Evolutionary conservation across 2,888 invertebrate genomes (phyloP).

Genomic region (Coelinius sp.): DNA sequence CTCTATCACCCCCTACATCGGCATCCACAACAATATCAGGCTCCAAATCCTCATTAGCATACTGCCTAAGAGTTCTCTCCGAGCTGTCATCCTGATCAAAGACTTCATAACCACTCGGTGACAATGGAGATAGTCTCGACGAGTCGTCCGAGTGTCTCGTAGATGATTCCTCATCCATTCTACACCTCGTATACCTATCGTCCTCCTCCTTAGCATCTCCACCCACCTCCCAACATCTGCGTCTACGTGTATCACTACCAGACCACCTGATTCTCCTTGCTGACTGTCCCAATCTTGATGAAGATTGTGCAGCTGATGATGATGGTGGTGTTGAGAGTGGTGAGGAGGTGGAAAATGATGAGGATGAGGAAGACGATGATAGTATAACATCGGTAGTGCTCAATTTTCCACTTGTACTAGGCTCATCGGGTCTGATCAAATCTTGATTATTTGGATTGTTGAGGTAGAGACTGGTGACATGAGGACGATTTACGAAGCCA

Average conservation of each 20-base stretch:
- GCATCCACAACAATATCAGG: slow-evolving; percentile 25
- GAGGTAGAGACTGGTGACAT: slow-evolving; percentile 61
- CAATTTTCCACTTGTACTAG: slow-evolving; percentile 54
- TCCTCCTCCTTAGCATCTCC: slow-evolving; percentile 14
- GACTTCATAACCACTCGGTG: slow-evolving; percentile 49
- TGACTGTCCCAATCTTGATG: slow-evolving; percentile 56
- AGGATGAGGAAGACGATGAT: slow-evolving; percentile 28
- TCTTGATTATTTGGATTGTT: slow-evolving; percentile 61
- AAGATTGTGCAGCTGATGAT: slow-evolving; percentile 56
- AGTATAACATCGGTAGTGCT: slow-evolving; percentile 41
- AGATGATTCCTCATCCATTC: slow-evolving; percentile 41
- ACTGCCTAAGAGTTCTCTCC: slow-evolving; percentile 42
- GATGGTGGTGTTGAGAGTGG: slow-evolving; percentile 47
- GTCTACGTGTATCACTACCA: slow-evolving; percentile 32
- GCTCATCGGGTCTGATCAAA: slow-evolving; percentile 40
- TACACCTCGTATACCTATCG: not conserved
- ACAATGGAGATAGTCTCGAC: slow-evolving; percentile 43
- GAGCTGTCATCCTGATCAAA: slow-evolving; percentile 50
- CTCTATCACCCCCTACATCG: not conserved
- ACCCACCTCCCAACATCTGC: slow-evolving; percentile 10
- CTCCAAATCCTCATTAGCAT: slow-evolving; percentile 30
- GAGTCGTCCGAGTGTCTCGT: slow-evolving; percentile 49
- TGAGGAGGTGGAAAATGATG: slow-evolving; percentile 27
- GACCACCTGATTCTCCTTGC: slow-evolving; percentile 8
- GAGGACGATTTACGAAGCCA: slow-evolving; percentile 63